phyloP scores from a whole-genome alignment of 2,113 vertebrate species.

The Gambusia holbrooki region DNA sequence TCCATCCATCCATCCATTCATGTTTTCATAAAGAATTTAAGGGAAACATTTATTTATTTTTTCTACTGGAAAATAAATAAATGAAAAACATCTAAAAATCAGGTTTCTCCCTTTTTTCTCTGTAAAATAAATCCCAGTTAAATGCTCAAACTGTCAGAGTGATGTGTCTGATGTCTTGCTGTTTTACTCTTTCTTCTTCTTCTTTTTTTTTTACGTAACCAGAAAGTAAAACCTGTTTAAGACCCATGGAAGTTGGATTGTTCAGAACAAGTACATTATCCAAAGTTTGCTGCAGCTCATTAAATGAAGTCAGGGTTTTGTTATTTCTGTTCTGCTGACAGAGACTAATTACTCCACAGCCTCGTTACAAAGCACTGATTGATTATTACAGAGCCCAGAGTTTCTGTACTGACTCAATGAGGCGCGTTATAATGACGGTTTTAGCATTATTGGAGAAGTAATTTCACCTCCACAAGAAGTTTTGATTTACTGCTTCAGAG shows the following conservation, averaged over 20 bases:
- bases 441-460: background rate
- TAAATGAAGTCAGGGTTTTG: constrained; percentile 14
- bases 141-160: no score
- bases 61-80: background rate
- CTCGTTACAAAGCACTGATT: constrained; percentile 13
- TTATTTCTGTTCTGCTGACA: constrained; percentile 16
- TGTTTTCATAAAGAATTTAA: background rate
- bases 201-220: no score
- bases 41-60: background rate
- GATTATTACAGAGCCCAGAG: background rate
- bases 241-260: no score
- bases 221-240: no score
- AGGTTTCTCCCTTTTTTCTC: background rate
- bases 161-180: no score
- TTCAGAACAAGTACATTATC: background rate
- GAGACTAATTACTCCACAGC: constrained; percentile 25
- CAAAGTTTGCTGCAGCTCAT: background rate
- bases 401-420: background rate
- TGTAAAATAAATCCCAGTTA: no score
- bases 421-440: constrained; percentile 14
- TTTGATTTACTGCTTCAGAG: constrained; percentile 31
- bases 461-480: constrained; percentile 5
- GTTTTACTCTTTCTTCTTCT: no score
- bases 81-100: background rate
- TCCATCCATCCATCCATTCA: no score